Percentiles rank a stretch among this genome's conserved stretches.
Evolutionary conservation across 2,113 vertebrate genomes (phyloP).

Genomic region (Drymodes brunneopygia): DNA sequence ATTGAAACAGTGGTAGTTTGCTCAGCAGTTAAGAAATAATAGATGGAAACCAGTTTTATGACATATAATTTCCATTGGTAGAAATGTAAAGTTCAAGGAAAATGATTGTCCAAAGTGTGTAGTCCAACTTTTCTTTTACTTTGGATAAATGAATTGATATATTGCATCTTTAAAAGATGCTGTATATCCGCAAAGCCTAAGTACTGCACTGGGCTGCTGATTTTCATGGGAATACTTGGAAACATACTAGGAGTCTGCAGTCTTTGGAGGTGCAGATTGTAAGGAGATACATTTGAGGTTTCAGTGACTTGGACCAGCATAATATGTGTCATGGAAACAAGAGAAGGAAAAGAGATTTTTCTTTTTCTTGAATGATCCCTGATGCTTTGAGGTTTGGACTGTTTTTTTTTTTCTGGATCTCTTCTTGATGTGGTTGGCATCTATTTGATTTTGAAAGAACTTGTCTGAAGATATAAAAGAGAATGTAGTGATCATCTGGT

Average conservation of each 20-base stretch:
- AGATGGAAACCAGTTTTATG: not conserved
- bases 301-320: not conserved
- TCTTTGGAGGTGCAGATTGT: not conserved
- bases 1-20: not conserved
- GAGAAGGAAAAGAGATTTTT: not conserved
- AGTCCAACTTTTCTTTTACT: not conserved
- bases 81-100: not conserved
- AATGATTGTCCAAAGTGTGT: not conserved
- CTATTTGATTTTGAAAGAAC: not conserved
- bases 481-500: not conserved
- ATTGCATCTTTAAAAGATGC: not conserved
- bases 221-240: not conserved
- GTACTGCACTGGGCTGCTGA: not conserved
- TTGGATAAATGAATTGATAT: not conserved
- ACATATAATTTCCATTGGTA: constrained; percentile 6
- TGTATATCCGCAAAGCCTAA: not conserved
- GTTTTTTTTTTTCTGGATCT: not conserved
- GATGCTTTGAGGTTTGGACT: constrained; percentile 18
- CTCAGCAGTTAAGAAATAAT: not conserved
- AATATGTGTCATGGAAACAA: not conserved
- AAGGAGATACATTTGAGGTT: not conserved
- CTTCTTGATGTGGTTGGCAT: not conserved
- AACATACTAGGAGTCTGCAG: not conserved
- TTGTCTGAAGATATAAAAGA: not conserved
- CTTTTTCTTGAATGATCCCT: not conserved